These are phyloP conservation scores for Microvelia longipes DNA, from an alignment of 1,140 invertebrate genomes.

Conservation along the genomic window DNA sequence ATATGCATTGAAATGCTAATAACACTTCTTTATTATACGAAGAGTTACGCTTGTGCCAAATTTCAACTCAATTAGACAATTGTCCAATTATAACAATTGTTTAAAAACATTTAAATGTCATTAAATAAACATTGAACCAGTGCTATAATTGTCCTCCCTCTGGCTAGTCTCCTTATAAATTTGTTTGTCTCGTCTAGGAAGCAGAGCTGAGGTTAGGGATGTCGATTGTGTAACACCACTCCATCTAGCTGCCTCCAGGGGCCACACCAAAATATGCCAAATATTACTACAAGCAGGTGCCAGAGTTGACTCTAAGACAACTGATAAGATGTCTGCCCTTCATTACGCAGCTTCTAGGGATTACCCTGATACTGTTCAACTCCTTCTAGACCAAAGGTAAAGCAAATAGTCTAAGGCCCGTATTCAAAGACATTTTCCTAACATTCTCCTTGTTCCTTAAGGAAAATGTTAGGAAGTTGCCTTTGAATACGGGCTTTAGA, in stretches of 20 bases:
- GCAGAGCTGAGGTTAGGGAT: constrained; percentile 19
- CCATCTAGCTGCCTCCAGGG: constrained; percentile 30
- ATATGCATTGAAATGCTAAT: too few relatives aligned
- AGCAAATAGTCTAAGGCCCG: too few relatives aligned
- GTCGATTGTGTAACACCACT: constrained; percentile 30
- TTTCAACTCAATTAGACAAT: too few relatives aligned
- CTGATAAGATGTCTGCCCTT: constrained; percentile 30
- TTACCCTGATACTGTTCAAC: constrained; percentile 24
- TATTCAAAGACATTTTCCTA: too few relatives aligned
- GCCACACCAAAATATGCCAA: constrained; percentile 26
- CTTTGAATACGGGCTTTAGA: too few relatives aligned
- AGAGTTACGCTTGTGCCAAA: too few relatives aligned
- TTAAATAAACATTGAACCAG: neutral
- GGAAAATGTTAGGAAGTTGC: too few relatives aligned
- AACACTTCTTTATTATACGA: too few relatives aligned
- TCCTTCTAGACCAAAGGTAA: constrained; percentile 22
- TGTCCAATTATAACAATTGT: too few relatives aligned
- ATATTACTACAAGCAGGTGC: constrained; percentile 24
- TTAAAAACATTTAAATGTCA: too few relatives aligned
- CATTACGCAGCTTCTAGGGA: constrained; percentile 30
- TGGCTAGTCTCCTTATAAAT: neutral
- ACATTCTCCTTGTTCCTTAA: too few relatives aligned
- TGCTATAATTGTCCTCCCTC: neutral
- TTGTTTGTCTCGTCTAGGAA: constrained; percentile 14
- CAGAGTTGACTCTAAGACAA: constrained; percentile 25